A percentile compares a stretch with the other conserved stretches of the same genome.
Conservation (phyloP, 2,113 vertebrate species). For the Ameiurus melas region DNA sequence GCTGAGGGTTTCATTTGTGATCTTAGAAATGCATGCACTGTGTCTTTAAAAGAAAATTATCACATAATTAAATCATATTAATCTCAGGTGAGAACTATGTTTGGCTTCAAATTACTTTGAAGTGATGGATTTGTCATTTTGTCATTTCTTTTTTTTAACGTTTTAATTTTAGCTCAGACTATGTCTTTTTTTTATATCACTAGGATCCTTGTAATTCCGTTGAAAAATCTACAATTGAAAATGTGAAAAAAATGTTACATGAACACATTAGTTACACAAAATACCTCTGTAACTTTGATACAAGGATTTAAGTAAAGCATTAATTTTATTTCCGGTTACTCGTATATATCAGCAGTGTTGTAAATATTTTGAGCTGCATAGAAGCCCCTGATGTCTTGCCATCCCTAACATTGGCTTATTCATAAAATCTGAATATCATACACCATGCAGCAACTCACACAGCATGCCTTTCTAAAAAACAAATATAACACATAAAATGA, state of each 20-base stretch:
- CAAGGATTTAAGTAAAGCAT: background rate
- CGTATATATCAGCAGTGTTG: background rate
- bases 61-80: conserved; percentile 69
- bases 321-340: background rate
- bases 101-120: conserved; percentile 63
- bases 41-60: conserved; percentile 67
- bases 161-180: conserved; percentile 36
- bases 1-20: conserved; percentile 60
- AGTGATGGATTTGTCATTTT: conserved; percentile 61
- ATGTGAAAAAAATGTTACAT: background rate
- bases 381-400: background rate
- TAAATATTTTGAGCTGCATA: background rate
- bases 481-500: background rate
- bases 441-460: too few species aligned
- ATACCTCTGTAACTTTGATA: background rate
- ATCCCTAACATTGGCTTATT: too few species aligned
- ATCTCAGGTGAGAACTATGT: conserved; percentile 64
- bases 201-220: background rate
- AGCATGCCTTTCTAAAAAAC: background rate
- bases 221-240: background rate
- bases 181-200: background rate
- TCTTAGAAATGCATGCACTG: conserved; percentile 67
- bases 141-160: conserved; percentile 25
- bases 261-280: background rate
- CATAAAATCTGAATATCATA: background rate